These are phyloP conservation scores for Heliconius eleuchia DNA, from an alignment of 1,140 invertebrate genomes.

Conservation along the genomic window DNA sequence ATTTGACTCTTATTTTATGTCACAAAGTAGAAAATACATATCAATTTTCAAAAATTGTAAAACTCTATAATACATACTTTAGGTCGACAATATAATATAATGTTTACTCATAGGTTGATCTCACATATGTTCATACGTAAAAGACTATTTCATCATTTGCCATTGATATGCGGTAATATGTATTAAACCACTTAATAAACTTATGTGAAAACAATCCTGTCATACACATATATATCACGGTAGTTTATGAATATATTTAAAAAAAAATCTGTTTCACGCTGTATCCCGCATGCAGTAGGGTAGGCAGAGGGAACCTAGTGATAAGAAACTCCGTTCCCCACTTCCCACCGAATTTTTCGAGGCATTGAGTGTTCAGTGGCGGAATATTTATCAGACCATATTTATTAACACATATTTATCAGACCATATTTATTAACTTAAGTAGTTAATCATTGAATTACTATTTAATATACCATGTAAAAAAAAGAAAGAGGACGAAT, in stretches of 20 bases:
- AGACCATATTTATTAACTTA: not conserved
- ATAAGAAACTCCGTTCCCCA: no score
- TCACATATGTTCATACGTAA: not conserved
- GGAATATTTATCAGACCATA: not conserved
- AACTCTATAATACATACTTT: no score
- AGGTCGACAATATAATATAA: no score
- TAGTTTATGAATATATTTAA: not conserved
- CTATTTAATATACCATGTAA: not conserved
- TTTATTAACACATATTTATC: not conserved
- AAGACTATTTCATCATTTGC: not conserved
- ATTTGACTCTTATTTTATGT: no score
- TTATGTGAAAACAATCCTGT: not conserved
- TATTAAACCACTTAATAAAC: not conserved
- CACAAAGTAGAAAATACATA: no score
- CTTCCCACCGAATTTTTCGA: no score
- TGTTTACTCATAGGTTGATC: not conserved
- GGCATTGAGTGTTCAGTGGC: no score
- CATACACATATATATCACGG: no score
- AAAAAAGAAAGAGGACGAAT: conserved; percentile 9
- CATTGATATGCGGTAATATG: not conserved
- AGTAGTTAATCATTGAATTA: not conserved
- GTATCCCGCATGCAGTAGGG: no score
- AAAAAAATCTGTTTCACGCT: no score
- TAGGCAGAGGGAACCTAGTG: no score
- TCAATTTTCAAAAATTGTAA: no score